Evolutionary conservation across 2,888 invertebrate species (phyloP), one percentile per base, ranked within the genome.

Genomic region (Xestia sexstrigata): DNA sequence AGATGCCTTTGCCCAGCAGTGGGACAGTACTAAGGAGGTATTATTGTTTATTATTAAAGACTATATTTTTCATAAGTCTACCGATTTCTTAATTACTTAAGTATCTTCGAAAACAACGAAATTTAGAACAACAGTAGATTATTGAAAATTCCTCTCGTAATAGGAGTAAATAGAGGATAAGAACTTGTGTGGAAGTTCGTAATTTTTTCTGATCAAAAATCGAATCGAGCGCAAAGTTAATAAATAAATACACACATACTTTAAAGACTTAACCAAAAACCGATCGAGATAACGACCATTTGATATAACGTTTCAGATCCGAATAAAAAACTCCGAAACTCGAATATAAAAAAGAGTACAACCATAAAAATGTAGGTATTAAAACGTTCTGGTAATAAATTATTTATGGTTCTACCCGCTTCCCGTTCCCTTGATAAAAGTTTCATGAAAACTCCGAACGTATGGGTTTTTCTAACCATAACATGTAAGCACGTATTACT

Each of bases 361-460:
- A 84, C 85, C 86, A 89, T 90, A 89, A 91, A 90, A 89, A 85
- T 85, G 85, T 87, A 86, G 79, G 90, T 87, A 91, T 91, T 91
- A 91, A 90, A 91, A 89, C 89, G 90, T 88, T 87, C 83, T 78
- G 78, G 84, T 88, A 90, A 89, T 91, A 90, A 90, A 91, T 91
- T 85, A 90, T 91, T 91, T 91, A 91, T 90, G 84, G 85, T 84
- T 80, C 70, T 74, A 77, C 78, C 74, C 84, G 77, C 78, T 85
- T 86, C 76, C 82, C 84, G 79, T 81, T 87, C 83, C 74, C 85
- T 85, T 90, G 89, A 90, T 91, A 90, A 91, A 91, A 91, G 83
- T 91, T 91, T 91, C 88, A 91, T 88, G 90, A 77, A 85, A 87
- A 84, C 82, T 82, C 82, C 88, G 85, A 90, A 79, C 86, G 86